These are phyloP conservation scores for Lophius piscatorius DNA, from an alignment of 2,113 vertebrate species.

Conservation along the genomic window DNA sequence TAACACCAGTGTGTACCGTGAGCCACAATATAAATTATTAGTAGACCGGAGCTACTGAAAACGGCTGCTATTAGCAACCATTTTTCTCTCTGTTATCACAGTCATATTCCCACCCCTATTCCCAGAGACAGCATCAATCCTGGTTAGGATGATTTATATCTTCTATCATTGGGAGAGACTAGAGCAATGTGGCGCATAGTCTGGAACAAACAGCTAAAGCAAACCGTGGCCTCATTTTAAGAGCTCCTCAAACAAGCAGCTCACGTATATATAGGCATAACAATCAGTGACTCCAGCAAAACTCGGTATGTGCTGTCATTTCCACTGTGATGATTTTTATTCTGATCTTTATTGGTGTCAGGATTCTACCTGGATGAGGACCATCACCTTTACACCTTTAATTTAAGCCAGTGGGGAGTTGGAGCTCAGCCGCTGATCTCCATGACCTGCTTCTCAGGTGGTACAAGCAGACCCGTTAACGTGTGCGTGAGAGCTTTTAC, in stretches of 20 bases:
- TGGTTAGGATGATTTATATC: conserved; percentile 48
- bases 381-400: conserved; percentile 52
- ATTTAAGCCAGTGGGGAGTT: conserved; percentile 55
- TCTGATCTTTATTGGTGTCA: conserved; percentile 61
- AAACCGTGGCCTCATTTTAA: conserved; percentile 21
- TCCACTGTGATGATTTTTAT: conserved; percentile 33
- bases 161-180: conserved; percentile 32
- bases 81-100: conserved; percentile 63
- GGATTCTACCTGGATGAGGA: conserved; percentile 41
- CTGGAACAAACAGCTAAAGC: conserved; percentile 19
- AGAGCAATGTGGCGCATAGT: conserved; percentile 22
- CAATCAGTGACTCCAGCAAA: conserved; percentile 34
- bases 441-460: conserved; percentile 57
- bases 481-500: conserved; percentile 61
- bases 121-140: conserved; percentile 54
- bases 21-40: conserved; percentile 70
- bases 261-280: conserved; percentile 20
- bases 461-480: conserved; percentile 54
- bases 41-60: conserved; percentile 61
- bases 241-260: conserved; percentile 13
- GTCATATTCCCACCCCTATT: conserved; percentile 46
- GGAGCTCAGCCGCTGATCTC: conserved; percentile 54
- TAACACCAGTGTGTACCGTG: conserved; percentile 62
- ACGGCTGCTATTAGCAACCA: conserved; percentile 67
- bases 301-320: conserved; percentile 50